phyloP scores from a whole-genome alignment of 1,140 invertebrate genomes.

The fruit fly (Drosophila melanogaster) region DNA sequence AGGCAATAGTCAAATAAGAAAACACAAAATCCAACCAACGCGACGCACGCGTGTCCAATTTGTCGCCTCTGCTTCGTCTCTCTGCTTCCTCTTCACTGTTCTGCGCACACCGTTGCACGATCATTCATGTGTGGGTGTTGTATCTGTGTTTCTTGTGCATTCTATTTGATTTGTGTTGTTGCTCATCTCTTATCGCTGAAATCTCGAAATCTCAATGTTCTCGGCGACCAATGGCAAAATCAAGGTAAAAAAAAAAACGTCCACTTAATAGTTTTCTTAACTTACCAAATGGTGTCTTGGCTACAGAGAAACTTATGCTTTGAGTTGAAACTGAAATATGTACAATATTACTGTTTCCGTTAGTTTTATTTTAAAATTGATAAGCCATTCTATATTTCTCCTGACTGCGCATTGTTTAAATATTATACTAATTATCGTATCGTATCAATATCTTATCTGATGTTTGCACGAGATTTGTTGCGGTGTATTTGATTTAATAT shows the following conservation, averaged over 20 bases:
- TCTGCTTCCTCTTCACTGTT: constrained; percentile 4
- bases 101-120: not conserved
- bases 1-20: constrained; percentile 10
- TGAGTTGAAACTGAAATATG: too few species aligned
- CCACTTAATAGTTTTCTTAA: too few species aligned
- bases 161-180: constrained; percentile 18
- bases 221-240: constrained; percentile 77
- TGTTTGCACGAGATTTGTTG: not conserved
- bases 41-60: constrained; percentile 61
- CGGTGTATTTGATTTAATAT: constrained; percentile 5
- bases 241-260: constrained; percentile 52
- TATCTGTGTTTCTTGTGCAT: constrained; percentile 16
- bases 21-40: constrained; percentile 28
- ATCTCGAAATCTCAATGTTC: constrained; percentile 60
- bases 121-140: constrained; percentile 3
- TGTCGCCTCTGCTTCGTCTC: constrained; percentile 13
- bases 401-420: not conserved
- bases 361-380: too few species aligned
- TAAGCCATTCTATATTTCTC: too few species aligned
- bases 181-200: constrained; percentile 4
- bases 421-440: constrained; percentile 31
- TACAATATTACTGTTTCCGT: too few species aligned
- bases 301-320: too few species aligned
- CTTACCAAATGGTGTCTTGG: too few species aligned
- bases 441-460: constrained; percentile 8